Base-by-base conservation (phyloP, 2,888 invertebrate genomes). In the Caenorhabditis uteleia region DNA sequence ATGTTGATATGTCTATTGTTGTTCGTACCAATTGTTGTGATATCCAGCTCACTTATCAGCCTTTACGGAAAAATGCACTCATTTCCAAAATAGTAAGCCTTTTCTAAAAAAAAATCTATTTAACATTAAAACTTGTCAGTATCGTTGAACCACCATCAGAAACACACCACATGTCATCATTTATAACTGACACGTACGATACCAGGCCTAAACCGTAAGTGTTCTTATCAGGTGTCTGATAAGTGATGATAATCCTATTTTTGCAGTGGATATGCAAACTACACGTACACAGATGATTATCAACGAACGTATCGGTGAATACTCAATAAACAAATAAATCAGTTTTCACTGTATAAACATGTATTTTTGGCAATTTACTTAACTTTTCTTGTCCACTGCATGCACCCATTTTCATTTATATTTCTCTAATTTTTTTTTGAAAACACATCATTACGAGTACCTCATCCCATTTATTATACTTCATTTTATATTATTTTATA, bases 1-100 rank as follows among this genome's bases (percentile, higher is more conserved):
- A 73, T 85, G 68, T 83, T 84, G 5, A 82, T 85, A 76, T 83
- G 84, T 53, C 70, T 86, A 31, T 75, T 84, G 49, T 83, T 85
- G 65, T 78, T 83, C 59, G 79, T 86, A 33, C 85, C 85, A 18
- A 80, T 83, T 40, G 82, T 85, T 29, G 79, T 86, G 34, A 79
- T 85, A 53, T 84, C 84, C 36, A 82, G 84, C 7, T 71, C 83
- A 5, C 79, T 86, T 31, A 80, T 82, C 25, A 77, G 78, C 18
- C 80, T 85, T 25, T 86, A 86, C 75, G 79, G 84, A 29, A 83
- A 83, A 43, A 81, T 84, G 55, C 80, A 84, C 53, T 65, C 80
- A 1, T 83, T 75, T 46, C 75, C 77, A 14, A 77, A 75, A 68
- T 81, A 81, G 81, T 81, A 40, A 75, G 77, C 70, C 27, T 34